phyloP scores from a whole-genome alignment of 2,888 invertebrate species.

The Xanthia icteritia region DNA sequence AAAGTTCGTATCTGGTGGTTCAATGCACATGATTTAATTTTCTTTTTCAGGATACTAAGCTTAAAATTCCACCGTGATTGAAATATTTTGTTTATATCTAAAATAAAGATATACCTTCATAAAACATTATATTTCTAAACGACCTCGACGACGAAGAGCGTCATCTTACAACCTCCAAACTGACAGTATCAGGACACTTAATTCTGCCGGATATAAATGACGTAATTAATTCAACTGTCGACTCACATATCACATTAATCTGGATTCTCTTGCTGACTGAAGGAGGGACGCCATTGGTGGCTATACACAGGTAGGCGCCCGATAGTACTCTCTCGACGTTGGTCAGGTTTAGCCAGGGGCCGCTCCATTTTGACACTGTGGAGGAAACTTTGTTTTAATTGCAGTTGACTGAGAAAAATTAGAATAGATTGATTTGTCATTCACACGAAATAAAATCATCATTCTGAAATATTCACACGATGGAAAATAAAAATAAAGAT shows the following conservation, averaged over 20 bases:
- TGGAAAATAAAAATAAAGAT: neutral
- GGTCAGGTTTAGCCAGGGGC: constrained; percentile 89
- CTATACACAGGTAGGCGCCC: constrained; percentile 92
- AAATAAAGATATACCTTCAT: neutral
- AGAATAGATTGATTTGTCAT: neutral
- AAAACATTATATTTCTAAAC: neutral
- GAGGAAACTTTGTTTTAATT: neutral
- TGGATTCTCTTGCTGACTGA: constrained; percentile 87
- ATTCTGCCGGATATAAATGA: constrained; percentile 52
- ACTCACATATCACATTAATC: constrained; percentile 88
- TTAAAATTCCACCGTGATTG: neutral
- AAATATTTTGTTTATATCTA: neutral
- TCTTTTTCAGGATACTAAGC: neutral
- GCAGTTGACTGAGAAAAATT: neutral
- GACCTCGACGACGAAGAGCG: neutral
- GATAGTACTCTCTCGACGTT: constrained; percentile 91
- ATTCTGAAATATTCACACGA: neutral
- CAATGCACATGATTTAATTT: neutral
- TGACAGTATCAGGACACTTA: constrained; percentile 45
- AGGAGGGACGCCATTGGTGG: constrained; percentile 91
- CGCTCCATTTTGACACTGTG: constrained; percentile 90
- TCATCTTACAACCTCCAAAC: constrained; percentile 41
- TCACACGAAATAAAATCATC: no score
- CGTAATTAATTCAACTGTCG: constrained; percentile 57
- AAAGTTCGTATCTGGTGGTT: neutral